These are phyloP conservation scores for Nesoenas mayeri DNA, from an alignment of 2,113 vertebrate genomes.

Conservation along the genomic window DNA sequence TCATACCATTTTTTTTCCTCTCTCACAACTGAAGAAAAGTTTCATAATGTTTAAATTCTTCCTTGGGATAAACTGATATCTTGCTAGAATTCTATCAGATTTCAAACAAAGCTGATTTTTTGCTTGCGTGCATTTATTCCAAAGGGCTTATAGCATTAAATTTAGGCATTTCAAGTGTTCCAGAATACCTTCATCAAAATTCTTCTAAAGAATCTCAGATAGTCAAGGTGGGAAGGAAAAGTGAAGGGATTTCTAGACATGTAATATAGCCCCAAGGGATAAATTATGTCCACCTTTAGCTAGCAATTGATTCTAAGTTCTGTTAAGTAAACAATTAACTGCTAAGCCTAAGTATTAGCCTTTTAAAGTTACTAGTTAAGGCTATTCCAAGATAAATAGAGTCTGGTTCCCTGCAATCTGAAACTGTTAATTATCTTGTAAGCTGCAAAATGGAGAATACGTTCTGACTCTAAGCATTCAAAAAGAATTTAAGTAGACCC, in stretches of 20 bases:
- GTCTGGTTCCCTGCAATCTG: not conserved
- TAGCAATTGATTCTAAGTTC: not conserved
- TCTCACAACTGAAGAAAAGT: not conserved
- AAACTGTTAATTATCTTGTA: not conserved
- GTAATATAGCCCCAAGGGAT: not conserved
- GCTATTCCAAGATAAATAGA: not conserved
- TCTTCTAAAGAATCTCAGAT: not conserved
- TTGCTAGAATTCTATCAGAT: not conserved
- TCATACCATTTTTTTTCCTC: not conserved
- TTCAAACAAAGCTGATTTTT: not conserved
- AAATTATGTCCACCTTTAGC: not conserved
- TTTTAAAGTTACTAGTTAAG: not conserved
- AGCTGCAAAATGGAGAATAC: not conserved
- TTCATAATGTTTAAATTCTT: not conserved
- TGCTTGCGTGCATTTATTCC: not conserved
- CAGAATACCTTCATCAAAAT: not conserved
- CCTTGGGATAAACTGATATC: not conserved
- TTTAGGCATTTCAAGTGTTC: not conserved
- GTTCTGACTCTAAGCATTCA: not conserved
- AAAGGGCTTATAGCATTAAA: not conserved
- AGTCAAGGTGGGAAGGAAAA: not conserved
- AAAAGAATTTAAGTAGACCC: not conserved
- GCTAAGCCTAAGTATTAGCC: no score
- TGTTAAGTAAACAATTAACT: not conserved
- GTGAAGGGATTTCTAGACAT: not conserved